Evolutionary conservation across 1,140 invertebrate species (phyloP).

Genomic region (Potamilus streckersoni): DNA sequence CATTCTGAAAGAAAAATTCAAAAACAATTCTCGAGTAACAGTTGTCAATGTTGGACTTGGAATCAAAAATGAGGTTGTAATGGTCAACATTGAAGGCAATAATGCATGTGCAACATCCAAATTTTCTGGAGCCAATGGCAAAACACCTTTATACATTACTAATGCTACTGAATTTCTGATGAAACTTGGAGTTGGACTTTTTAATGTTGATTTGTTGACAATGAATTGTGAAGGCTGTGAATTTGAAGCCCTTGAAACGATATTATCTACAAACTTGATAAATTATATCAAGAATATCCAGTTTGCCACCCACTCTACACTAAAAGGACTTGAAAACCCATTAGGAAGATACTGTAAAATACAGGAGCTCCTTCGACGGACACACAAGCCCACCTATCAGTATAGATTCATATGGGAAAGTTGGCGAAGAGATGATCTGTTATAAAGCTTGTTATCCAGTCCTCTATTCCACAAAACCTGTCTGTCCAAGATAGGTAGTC

Average conservation of each 20-base stretch:
- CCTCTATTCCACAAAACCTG: no score
- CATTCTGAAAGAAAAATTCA: conserved; percentile 20
- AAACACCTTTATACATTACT: conserved; percentile 21
- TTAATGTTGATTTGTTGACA: conserved; percentile 28
- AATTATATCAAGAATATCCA: conserved; percentile 29
- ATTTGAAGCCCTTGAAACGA: conserved; percentile 25
- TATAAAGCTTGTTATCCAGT: not conserved
- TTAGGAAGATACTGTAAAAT: conserved; percentile 25
- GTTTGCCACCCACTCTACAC: conserved; percentile 27
- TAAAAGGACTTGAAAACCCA: conserved; percentile 13
- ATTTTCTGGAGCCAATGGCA: conserved; percentile 9
- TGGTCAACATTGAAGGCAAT: conserved; percentile 26
- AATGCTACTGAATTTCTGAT: conserved; percentile 27
- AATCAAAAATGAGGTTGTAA: conserved; percentile 17
- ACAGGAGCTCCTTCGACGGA: conserved; percentile 22
- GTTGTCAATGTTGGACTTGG: conserved; percentile 26
- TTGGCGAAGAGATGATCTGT: conserved; percentile 21
- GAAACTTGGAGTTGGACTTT: conserved; percentile 22
- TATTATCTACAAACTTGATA: conserved; percentile 13
- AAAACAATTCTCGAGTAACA: conserved; percentile 24
- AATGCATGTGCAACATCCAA: conserved; percentile 25
- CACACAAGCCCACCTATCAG: conserved; percentile 34
- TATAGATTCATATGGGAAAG: conserved; percentile 30
- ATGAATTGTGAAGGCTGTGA: conserved; percentile 38
- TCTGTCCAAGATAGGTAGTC: no score